Percentiles rank a stretch among this genome's conserved stretches.
Evolutionary conservation across 2,797 vertebrate genomes (phyloP).

Genomic region (Catharus ustulatus): DNA sequence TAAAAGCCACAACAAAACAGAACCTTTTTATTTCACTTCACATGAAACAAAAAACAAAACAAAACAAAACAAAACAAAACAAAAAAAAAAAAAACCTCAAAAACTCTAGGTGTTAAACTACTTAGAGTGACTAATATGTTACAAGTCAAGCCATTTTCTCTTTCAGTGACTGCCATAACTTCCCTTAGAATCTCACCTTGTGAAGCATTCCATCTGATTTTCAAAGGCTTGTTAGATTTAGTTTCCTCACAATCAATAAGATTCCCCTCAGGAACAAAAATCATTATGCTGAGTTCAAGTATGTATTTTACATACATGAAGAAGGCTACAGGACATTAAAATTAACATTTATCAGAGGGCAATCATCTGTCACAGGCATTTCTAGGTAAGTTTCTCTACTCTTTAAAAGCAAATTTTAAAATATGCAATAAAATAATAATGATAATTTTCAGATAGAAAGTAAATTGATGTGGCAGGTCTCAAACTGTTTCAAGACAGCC

Average conservation of each 20-base stretch:
- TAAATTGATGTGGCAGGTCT: neutral
- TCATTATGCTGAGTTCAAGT: neutral
- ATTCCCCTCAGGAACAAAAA: neutral
- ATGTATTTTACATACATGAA: neutral
- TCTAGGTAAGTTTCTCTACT: neutral
- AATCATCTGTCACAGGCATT: neutral
- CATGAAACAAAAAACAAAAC: too few species aligned
- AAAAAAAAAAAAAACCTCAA: neutral
- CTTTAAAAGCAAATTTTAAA: neutral
- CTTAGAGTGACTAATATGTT: neutral
- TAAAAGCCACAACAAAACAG: neutral
- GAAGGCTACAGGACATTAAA: neutral
- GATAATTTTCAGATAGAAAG: neutral
- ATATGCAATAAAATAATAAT: neutral
- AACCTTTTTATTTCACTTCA: neutral
- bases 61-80: too few species aligned
- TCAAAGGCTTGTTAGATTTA: neutral
- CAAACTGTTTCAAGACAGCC: neutral
- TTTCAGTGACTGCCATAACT: neutral
- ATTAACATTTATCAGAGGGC: neutral
- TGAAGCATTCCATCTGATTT: neutral
- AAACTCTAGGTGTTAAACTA: neutral
- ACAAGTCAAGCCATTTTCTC: neutral
- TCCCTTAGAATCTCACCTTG: neutral
- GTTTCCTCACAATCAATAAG: neutral